Percentiles rank a stretch among this genome's conserved stretches.
phyloP scores from a whole-genome alignment of 92 coral and sea anemone genomes.

The Siderastrea radians region DNA sequence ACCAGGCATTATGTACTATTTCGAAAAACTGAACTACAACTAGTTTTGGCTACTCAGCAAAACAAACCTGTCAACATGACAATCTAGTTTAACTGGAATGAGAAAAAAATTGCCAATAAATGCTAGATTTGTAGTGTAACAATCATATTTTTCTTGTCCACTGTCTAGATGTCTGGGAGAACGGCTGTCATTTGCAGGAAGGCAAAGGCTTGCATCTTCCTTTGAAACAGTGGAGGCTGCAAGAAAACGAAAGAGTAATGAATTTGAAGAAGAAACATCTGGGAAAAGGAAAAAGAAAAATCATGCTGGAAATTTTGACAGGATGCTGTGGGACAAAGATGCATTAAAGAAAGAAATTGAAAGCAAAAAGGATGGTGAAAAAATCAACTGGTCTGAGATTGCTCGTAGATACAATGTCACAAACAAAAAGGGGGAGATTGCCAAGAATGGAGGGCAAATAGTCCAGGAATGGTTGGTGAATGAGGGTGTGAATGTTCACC shows the following conservation, averaged over 20 bases:
- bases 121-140: no score
- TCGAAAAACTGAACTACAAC: no score
- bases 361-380: slow-evolving; percentile 31
- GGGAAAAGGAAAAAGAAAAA: slow-evolving; percentile 11
- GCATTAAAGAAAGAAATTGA: slow-evolving; percentile 34
- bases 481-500: no score
- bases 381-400: slow-evolving; percentile 28
- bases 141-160: background rate
- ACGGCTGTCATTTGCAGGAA: background rate
- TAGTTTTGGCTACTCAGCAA: no score
- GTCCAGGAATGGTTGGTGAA: no score
- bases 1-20: no score
- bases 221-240: background rate
- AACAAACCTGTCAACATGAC: no score
- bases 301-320: slow-evolving; percentile 21
- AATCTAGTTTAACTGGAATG: no score
- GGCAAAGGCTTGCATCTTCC: background rate
- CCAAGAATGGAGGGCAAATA: no score
- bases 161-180: background rate
- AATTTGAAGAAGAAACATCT: background rate
- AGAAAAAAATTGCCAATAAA: no score
- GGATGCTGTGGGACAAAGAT: slow-evolving; percentile 35
- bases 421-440: no score
- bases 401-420: no score
- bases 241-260: background rate